Percentiles rank a stretch among this genome's conserved stretches.
These are phyloP conservation scores for Chaetodon trifasciatus DNA, from an alignment of 2,797 vertebrate species.

Conservation along the genomic window DNA sequence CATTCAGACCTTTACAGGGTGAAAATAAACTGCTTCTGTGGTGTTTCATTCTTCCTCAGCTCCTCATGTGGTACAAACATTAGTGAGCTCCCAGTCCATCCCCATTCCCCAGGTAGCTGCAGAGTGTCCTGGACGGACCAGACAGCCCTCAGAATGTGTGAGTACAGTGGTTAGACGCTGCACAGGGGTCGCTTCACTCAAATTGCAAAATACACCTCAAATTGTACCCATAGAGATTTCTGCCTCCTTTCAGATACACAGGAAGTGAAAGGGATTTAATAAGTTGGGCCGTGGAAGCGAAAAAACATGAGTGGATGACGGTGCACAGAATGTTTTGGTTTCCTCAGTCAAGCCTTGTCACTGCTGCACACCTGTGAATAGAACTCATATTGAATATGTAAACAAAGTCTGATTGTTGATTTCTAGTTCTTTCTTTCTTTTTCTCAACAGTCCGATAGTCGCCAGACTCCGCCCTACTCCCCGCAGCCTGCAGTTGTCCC, in stretches of 20 bases:
- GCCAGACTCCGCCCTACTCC: slow-evolving; percentile 93
- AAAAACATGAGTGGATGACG: neutral
- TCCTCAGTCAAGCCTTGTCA: neutral
- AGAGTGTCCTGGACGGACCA: slow-evolving; percentile 88
- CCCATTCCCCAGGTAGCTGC: slow-evolving; percentile 82
- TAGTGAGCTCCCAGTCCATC: slow-evolving; percentile 92
- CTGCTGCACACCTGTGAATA: no score
- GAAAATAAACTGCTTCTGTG: neutral
- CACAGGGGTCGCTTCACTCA: neutral
- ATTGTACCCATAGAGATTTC: neutral
- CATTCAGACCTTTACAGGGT: neutral
- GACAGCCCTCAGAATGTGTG: slow-evolving; percentile 96
- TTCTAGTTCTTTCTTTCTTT: neutral
- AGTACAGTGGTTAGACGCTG: slow-evolving; percentile 71
- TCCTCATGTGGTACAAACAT: slow-evolving; percentile 90
- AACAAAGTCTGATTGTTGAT: neutral
- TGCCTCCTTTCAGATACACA: neutral
- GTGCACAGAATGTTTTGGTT: neutral
- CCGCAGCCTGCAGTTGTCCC: slow-evolving; percentile 90
- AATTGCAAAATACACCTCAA: no score
- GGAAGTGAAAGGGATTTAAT: no score
- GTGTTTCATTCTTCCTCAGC: slow-evolving; percentile 72
- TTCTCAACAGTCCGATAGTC: slow-evolving; percentile 91
- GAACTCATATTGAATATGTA: neutral
- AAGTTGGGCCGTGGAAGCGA: neutral